Percentiles rank a stretch among this genome's conserved stretches.
phyloP scores from a whole-genome alignment of 2,888 invertebrate genomes.

The Galeopsomyia nigrocyanea region DNA sequence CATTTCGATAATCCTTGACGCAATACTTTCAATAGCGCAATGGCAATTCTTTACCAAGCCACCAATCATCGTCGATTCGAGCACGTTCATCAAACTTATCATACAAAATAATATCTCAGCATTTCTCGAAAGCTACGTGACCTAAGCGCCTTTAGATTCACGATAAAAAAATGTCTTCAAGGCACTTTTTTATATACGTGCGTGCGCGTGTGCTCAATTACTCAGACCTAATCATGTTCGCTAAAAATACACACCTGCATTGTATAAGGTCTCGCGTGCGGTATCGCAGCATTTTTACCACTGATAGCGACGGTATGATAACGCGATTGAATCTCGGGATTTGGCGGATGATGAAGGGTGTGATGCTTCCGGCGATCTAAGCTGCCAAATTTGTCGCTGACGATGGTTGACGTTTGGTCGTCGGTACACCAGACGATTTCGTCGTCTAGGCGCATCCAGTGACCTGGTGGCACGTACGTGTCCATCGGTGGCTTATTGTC shows the following conservation, averaged over 20 bases:
- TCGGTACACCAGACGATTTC: conserved; percentile 64
- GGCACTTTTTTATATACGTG: too few species aligned
- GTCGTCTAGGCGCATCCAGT: conserved; percentile 63
- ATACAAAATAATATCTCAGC: too few species aligned
- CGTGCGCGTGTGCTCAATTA: too few species aligned
- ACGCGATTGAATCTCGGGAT: conserved; percentile 53
- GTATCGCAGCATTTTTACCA: conserved; percentile 45
- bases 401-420: conserved; percentile 50
- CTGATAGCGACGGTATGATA: conserved; percentile 57
- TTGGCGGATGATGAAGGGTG: conserved; percentile 52
- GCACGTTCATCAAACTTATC: too few species aligned
- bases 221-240: neutral
- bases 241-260: conserved; percentile 45
- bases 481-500: conserved; percentile 41
- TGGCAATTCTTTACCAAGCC: too few species aligned
- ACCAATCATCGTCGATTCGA: too few species aligned
- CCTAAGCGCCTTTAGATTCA: too few species aligned
- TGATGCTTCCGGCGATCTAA: conserved; percentile 73
- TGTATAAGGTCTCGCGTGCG: conserved; percentile 42
- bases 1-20: too few species aligned
- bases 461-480: conserved; percentile 55
- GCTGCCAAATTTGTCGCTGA: conserved; percentile 72
- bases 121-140: too few species aligned
- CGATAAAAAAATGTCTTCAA: too few species aligned
- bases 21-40: too few species aligned